Evolutionary conservation across 1,140 invertebrate species (phyloP), one percentile per base, ranked within the genome.

Genomic region (Cyrtorhinus lividipennis): DNA sequence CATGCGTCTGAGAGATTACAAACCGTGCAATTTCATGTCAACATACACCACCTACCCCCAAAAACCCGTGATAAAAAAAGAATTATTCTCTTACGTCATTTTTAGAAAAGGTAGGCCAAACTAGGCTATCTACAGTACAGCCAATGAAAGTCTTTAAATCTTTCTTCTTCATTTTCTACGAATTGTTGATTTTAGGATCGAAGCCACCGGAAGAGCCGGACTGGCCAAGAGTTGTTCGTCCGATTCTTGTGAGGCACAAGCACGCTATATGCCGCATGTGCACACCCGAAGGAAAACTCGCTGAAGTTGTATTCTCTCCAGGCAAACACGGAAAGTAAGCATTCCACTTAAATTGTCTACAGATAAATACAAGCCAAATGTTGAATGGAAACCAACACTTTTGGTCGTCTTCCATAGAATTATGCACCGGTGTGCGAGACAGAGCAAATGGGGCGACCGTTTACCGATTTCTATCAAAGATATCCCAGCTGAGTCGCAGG

Each of bases 231-330:
- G 72, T 93, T 58, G 82, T 95, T 0, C 71, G 82, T 63, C 79
- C 83, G 24, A 80, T 81, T 1, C 71, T 88, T 44, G 73, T 81
- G 13, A 76, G 82, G 57, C 80, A 81, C 0, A 81, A 79, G 63
- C 88, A 91, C 71, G 76, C 79, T 0, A 80, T 89, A 68, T 94
- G 90, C 72, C 77, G 84, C 56, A 69, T 91, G 66, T 95, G 92
- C 73, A 87, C 83, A 3, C 68, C 77, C 5, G 73, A 80, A 66
- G 91, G 90, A 23, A 77, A 84, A 64, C 72, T 94, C n/a, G 73
- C 83, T 65, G 84, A 92, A 73, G 73, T 88, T 2, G 82, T 88
- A 66, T 83, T 92, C 68, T 87, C 89, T 1, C 79, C 81, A 63
- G 69, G 71, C 0, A 91, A 86, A 73, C 79, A 88, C 70, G 84